Evolutionary conservation across 1,140 invertebrate genomes (phyloP).

Genomic region (Anastrepha obliqua): DNA sequence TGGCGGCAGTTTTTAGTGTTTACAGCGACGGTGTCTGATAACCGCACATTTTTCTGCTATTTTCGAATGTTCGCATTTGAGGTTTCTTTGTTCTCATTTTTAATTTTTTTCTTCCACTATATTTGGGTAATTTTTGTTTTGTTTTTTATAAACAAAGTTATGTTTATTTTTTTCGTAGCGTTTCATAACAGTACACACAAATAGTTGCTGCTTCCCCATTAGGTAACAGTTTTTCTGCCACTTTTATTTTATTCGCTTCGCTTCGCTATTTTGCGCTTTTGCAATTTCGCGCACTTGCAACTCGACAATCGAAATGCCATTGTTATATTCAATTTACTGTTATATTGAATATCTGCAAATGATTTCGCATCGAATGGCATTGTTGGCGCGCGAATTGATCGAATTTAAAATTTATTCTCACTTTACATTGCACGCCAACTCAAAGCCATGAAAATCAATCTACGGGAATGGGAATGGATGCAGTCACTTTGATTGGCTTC

Average conservation of each 20-base stretch:
- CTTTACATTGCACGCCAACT: slow-evolving; percentile 19
- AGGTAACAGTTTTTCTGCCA: neutral
- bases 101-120: neutral
- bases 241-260: neutral
- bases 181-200: neutral
- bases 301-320: slow-evolving; percentile 30
- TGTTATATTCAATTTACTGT: slow-evolving; percentile 26
- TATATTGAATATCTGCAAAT: slow-evolving; percentile 38
- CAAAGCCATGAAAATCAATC: slow-evolving; percentile 36
- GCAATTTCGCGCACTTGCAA: neutral
- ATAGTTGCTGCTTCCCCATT: neutral
- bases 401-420: slow-evolving; percentile 41
- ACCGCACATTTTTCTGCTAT: neutral
- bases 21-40: slow-evolving; percentile 13
- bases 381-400: slow-evolving; percentile 21
- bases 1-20: neutral
- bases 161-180: neutral
- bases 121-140: no score
- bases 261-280: neutral
- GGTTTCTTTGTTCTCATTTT: neutral
- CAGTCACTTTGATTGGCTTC: slow-evolving; percentile 6
- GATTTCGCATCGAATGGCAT: slow-evolving; percentile 23
- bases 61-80: neutral
- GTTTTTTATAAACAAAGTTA: no score
- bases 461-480: slow-evolving; percentile 10